These are phyloP conservation scores for Dioctria rufipes DNA, from an alignment of 2,888 invertebrate genomes.

Conservation along the genomic window DNA sequence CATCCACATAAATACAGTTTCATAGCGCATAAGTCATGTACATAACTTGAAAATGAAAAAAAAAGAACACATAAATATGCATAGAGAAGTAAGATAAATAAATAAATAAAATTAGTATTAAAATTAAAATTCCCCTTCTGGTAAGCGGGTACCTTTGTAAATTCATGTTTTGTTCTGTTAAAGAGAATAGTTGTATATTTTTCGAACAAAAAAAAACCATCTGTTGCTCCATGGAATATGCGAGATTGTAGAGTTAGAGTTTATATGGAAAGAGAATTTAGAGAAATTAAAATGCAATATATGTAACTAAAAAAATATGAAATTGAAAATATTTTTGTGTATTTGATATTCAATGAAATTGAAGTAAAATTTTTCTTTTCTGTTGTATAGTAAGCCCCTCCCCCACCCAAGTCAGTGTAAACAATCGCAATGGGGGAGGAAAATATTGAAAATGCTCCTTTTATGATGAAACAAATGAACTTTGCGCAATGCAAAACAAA, in stretches of 20 bases:
- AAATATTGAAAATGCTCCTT: too few species aligned
- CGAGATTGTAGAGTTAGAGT: slow-evolving; percentile 55
- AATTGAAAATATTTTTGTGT: slow-evolving; percentile 55
- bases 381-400: slow-evolving; percentile 14
- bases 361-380: slow-evolving; percentile 54
- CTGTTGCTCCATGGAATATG: slow-evolving; percentile 38
- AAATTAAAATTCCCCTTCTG: slow-evolving; percentile 41
- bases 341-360: slow-evolving; percentile 59
- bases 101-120: not conserved
- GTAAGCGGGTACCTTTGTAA: slow-evolving; percentile 49
- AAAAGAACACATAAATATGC: not conserved
- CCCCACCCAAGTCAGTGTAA: too few species aligned
- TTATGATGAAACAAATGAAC: not conserved
- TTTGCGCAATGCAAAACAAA: slow-evolving; percentile 26
- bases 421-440: too few species aligned
- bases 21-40: slow-evolving; percentile 15
- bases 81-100: slow-evolving; percentile 3
- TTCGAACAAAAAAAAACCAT: slow-evolving; percentile 26
- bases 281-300: slow-evolving; percentile 39
- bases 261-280: slow-evolving; percentile 54
- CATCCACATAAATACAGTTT: not conserved
- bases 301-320: slow-evolving; percentile 43
- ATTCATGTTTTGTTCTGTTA: slow-evolving; percentile 47
- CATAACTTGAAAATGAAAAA: slow-evolving; percentile 22
- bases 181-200: slow-evolving; percentile 40